Conservation (phyloP, 2,888 invertebrate species). For the Drosophila yooni region DNA sequence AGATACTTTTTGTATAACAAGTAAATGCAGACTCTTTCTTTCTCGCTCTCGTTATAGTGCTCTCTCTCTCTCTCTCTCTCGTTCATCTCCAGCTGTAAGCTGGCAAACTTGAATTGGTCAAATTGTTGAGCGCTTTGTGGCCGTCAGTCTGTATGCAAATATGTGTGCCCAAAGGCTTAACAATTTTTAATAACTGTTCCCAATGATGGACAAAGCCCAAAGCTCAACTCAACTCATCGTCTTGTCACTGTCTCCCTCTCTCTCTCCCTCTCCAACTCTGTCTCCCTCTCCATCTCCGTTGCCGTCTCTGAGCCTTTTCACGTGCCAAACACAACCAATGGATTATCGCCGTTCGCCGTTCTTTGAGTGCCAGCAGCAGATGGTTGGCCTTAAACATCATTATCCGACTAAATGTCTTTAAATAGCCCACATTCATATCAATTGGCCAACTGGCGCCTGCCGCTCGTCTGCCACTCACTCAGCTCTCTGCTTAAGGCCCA, state of each 20-base stretch:
- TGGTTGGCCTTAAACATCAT: conserved; percentile 65
- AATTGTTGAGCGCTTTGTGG: conserved; percentile 47
- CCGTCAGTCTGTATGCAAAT: conserved; percentile 46
- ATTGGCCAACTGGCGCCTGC: conserved; percentile 53
- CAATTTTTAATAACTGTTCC: conserved; percentile 53
- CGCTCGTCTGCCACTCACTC: conserved; percentile 9
- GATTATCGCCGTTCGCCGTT: conserved; percentile 20
- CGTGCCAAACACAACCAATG: conserved; percentile 20
- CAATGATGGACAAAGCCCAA: conserved; percentile 58
- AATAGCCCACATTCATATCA: conserved; percentile 72
- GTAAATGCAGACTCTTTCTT: background rate
- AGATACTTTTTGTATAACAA: conserved; percentile 13
- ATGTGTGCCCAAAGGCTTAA: conserved; percentile 65
- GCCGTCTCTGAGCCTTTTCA: conserved; percentile 7
- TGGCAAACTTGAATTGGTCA: conserved; percentile 44
- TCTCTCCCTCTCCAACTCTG: background rate
- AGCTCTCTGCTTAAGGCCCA: conserved; percentile 30
- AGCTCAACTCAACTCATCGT: conserved; percentile 41
- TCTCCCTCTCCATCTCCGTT: background rate
- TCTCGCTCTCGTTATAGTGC: background rate
- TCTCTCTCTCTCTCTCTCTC: background rate
- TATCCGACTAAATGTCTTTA: conserved; percentile 74
- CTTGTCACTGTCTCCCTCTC: conserved; percentile 1
- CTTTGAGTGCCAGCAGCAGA: conserved; percentile 22
- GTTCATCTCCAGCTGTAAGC: background rate